These are phyloP conservation scores for Parnassius glacialis DNA, from an alignment of 2,888 invertebrate genomes.

Conservation along the genomic window DNA sequence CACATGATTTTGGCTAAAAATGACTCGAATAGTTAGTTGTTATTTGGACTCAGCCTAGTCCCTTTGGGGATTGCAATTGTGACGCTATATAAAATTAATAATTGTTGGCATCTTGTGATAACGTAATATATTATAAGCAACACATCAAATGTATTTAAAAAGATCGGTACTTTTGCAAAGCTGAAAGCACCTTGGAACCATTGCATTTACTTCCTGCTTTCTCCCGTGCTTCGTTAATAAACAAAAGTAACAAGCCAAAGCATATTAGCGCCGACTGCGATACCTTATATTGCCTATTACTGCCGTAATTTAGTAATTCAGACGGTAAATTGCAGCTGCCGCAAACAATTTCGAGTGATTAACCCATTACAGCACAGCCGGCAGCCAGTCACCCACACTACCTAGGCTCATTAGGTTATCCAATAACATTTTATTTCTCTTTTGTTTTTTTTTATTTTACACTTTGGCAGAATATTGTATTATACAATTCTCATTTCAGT, in stretches of 20 bases:
- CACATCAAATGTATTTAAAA: too few relatives aligned
- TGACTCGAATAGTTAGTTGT: too few relatives aligned
- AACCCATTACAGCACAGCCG: conserved; percentile 53
- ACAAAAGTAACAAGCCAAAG: conserved; percentile 35
- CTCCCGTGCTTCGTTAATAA: conserved; percentile 7
- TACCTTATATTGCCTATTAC: conserved; percentile 50
- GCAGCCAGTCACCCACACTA: conserved; percentile 16
- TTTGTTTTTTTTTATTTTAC: not conserved
- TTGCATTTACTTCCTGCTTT: not conserved
- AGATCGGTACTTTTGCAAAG: too few relatives aligned
- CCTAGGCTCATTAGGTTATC: conserved; percentile 18
- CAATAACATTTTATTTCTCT: conserved; percentile 20
- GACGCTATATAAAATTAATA: too few relatives aligned
- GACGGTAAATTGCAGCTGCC: conserved; percentile 69
- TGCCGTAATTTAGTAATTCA: conserved; percentile 61
- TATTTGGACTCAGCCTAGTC: too few relatives aligned
- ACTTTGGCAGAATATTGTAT: too few relatives aligned
- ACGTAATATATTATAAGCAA: too few relatives aligned
- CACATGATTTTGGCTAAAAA: too few relatives aligned
- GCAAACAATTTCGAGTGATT: conserved; percentile 63
- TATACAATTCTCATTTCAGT: too few relatives aligned
- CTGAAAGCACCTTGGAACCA: conserved; percentile 12
- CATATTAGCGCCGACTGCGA: conserved; percentile 38
- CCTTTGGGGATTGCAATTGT: too few relatives aligned
- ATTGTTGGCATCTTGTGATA: too few relatives aligned